Conservation (phyloP, 2,113 vertebrate species). For the Panthera tigris region DNA sequence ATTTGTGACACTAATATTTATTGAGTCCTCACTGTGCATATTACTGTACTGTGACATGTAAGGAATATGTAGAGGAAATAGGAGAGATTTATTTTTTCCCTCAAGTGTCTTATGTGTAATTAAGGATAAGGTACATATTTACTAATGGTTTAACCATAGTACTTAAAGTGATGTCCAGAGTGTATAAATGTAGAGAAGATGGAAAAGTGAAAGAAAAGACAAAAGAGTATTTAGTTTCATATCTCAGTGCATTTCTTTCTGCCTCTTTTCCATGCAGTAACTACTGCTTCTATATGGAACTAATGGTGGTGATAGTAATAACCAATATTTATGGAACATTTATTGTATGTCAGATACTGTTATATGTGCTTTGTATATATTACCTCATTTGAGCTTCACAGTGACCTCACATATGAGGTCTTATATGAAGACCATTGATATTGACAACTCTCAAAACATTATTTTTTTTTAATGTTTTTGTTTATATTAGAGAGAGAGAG, state of each 20-base stretch:
- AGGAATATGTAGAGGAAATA: conserved; percentile 30
- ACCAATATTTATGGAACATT: background rate
- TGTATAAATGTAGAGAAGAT: conserved; percentile 2
- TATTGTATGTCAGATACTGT: conserved; percentile 10
- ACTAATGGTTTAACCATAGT: conserved; percentile 33
- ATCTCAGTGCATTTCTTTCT: background rate
- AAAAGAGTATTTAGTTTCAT: background rate
- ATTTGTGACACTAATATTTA: conserved; percentile 43
- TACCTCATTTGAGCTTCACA: conserved; percentile 24
- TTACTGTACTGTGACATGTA: background rate
- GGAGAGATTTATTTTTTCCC: conserved; percentile 13
- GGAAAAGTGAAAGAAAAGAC: conserved; percentile 21
- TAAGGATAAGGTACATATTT: conserved; percentile 38
- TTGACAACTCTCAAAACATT: background rate
- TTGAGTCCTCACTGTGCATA: background rate
- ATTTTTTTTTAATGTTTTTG: background rate
- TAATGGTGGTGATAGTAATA: conserved; percentile 14
- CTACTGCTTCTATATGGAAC: background rate
- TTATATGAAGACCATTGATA: background rate
- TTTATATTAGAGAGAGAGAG: too few species aligned
- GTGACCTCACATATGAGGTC: background rate
- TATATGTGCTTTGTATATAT: background rate
- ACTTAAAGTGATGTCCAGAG: background rate
- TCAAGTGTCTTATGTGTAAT: background rate
- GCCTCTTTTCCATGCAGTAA: background rate